Base-by-base conservation (phyloP, 2,113 vertebrate genomes). In the Hylia prasina region DNA sequence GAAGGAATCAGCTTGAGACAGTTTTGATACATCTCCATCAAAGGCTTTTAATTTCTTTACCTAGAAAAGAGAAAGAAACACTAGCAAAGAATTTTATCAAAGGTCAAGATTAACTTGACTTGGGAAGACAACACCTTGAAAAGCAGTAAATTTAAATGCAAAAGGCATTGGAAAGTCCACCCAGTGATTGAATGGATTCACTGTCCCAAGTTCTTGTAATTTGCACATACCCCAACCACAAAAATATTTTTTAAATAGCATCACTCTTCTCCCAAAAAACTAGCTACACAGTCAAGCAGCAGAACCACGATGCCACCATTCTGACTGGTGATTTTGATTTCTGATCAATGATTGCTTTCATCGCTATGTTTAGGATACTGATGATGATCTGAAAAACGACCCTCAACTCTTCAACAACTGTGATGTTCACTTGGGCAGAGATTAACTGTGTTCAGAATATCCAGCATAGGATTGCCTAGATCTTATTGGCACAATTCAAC, bases 1-100 rank as follows among this genome's bases (percentile, higher is more conserved):
- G 98, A 99, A 99, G 94, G 98, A 99, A 96, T 99, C 99, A 4
- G 98, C 99, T 97, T 99, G 98, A 63, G 99, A 99, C 96, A 99
- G 98, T 98, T 99, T 99, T 97, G 98, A 98, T 76, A 98, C 94
- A 82, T 99, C 99, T 39, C 99, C 99, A 97, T 97, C 98, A 97
- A 99, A 99, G 18, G 98, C 96, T 97, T 98, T 98, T 53, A 99
- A 98, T 95, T 98, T 99, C 98, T 99, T 99, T 90, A 99, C 97
- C 99, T 99, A 92, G 88, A 93, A 94, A 92, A 93, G 73, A 66
- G 82, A 60, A 82, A 96, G 92, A 85, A 50, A 94, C 64, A 73
- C 47, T 73, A 94, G 89, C 57, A 90, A 93, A 76, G 31, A 84
- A 79, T 53, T 80, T 76, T 51, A 75, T 45, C 22, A 58, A 83